Evolutionary conservation across 2,113 vertebrate genomes (phyloP), one percentile per base, ranked within the genome.

Genomic region (Melozone crissalis): DNA sequence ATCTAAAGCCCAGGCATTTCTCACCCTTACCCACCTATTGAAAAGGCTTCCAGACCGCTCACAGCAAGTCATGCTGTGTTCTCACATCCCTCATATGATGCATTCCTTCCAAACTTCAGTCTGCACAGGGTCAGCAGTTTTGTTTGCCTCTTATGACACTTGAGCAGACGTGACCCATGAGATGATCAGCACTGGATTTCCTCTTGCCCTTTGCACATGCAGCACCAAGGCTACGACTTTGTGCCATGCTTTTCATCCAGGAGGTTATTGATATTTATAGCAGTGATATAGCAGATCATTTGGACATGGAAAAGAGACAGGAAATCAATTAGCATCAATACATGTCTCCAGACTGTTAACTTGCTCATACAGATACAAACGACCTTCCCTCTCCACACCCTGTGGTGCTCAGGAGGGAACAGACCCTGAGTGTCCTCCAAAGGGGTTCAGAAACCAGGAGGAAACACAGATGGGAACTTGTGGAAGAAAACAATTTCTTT

Each of bases 221-320:
- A 79, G 44, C 52, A 92, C 19, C 24, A 44, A 73, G 39, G 41
- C 54, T 61, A 65, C 0, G 0, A 79, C 61, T 91, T 73, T 44
- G 78, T 83, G 62, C 44, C 61, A 33, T 2, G 13, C 61, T 90
- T 83, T 68, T 71, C 63, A 86, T 62, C 39, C 44, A 76, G 68
- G 55, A 94, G 52, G 72, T 77, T 93, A 84, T 83, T 88, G 93
- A 86, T 96, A 84, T 86, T 94, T 91, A 88, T 90, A 72, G 87
- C 71, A 71, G 78, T 77, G 59, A 95, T 92, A 87, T 11, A 94
- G 87, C 81, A 94, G 87, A 94, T 91, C 93, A 88, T 93, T 78
- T 86, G 85, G 83, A 94, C 85, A 91, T 86, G 85, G 71, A 57
- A 93, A 94, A 77, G 75, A 84, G 95, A 74, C 87, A 75, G 84